Evolutionary conservation across 2,888 invertebrate species (phyloP), one percentile per base, ranked within the genome.

Genomic region (Melikaiella ostensackeni): DNA sequence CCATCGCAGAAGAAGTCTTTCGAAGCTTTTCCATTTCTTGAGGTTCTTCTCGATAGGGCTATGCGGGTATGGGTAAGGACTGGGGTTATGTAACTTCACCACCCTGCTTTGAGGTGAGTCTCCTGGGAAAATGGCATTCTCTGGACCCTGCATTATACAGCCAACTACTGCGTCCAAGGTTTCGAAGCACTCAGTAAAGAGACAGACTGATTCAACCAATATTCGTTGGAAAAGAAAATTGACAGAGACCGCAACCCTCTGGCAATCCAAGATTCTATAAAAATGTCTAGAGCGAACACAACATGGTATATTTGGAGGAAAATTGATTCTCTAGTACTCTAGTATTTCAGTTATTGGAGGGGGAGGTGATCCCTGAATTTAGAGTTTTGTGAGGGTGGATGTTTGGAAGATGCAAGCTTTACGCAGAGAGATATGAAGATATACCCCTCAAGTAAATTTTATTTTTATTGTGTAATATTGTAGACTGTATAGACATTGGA

Each of bases 71-170:
- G 50, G 27, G 59, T 59, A 59, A 50, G 50, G 50, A n/a, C 50
- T n/a, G 70, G 70, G 70, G 50, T 70, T 70, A n/a, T 50, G 33
- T 70, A 70, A 70, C 70, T 55, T 70, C 50, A 27, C 46, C 66
- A 66, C 27, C 46, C 27, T 27, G 11, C 70, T 55, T 70, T 55
- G 50, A 70, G 30, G 50, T 30, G 46, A 33, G 30, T 70, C 70
- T 70, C 70, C n/a, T 50, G 46, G 70, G 70, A 33, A 70, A 70
- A 70, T 70, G 46, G 33, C 70, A 70, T 70, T 70, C 30, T 70
- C 50, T 50, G 59, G 59, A 59, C 59, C 59, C 24, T 59, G 59
- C 59, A 59, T 59, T 59, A 59, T 70, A 70, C 24, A 64, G 38
- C 35, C 27, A 64, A 30, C 50, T n/a, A 46, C 42, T 30, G 33